These are phyloP conservation scores for Halichondria panicea DNA, from an alignment of 37 sponge, comb jelly and placozoan species.

Conservation along the genomic window DNA sequence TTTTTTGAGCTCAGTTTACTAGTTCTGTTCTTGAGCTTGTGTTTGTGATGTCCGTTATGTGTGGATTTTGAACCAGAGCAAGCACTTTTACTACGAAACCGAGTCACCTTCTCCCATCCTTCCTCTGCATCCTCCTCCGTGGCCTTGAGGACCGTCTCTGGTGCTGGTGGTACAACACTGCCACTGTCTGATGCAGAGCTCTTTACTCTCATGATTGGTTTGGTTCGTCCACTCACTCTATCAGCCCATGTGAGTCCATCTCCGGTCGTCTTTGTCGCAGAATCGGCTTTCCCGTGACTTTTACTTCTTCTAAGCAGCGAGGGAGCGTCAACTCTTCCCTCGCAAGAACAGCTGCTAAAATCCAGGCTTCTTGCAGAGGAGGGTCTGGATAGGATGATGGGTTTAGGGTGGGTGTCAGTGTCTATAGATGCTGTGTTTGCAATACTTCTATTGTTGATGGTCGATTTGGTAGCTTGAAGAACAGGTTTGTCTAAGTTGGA, in stretches of 20 bases:
- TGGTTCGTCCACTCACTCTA: slow-evolving; percentile 46
- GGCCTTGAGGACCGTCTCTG: background rate
- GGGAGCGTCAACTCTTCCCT: background rate
- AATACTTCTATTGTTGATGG: background rate
- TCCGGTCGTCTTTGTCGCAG: background rate
- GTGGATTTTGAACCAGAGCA: too few species aligned
- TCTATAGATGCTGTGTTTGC: background rate
- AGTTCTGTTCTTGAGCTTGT: too few species aligned
- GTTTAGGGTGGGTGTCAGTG: background rate
- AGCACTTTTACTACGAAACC: background rate
- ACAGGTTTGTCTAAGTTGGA: too few species aligned
- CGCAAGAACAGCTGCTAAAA: background rate
- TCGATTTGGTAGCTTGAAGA: background rate
- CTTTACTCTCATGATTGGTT: background rate
- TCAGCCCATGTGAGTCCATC: slow-evolving; percentile 57
- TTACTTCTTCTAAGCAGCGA: background rate
- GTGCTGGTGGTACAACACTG: background rate
- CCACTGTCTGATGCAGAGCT: background rate
- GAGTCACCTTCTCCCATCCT: slow-evolving; percentile 10
- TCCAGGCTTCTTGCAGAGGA: slow-evolving; percentile 10
- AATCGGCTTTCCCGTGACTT: background rate
- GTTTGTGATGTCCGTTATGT: too few species aligned
- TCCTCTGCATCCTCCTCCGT: background rate
- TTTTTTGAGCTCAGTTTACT: too few species aligned
- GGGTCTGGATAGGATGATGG: background rate